A percentile compares a stretch with the other conserved stretches of the same genome.
Conservation (phyloP, 2,888 invertebrate species). For the Drosophila bunnanda region DNA sequence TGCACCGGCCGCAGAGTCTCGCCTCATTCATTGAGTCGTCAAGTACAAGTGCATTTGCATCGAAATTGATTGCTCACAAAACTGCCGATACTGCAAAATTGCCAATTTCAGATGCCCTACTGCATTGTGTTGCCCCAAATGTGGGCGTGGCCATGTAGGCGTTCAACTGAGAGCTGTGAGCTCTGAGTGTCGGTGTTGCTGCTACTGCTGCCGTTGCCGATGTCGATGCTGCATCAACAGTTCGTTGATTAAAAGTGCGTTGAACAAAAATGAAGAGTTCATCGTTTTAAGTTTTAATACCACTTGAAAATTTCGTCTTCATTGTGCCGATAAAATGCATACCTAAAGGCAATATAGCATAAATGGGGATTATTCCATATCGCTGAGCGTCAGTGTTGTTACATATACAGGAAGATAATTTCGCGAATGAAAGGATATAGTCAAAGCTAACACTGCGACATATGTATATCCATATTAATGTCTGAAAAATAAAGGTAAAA, state of each 20-base stretch:
- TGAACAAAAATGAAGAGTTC: conserved; percentile 64
- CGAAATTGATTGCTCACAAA: conserved; percentile 80
- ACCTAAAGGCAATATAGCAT: background rate
- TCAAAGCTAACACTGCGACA: background rate
- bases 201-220: background rate
- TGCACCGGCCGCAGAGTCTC: conserved; percentile 40
- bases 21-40: conserved; percentile 74
- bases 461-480: background rate
- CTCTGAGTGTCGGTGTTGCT: background rate
- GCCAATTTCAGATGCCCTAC: conserved; percentile 59
- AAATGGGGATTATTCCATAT: conserved; percentile 2
- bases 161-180: conserved; percentile 16
- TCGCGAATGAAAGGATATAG: background rate
- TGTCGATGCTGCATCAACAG: conserved; percentile 67
- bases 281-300: conserved; percentile 55
- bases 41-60: conserved; percentile 79
- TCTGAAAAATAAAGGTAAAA: background rate
- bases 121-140: conserved; percentile 19
- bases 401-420: background rate
- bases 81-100: conserved; percentile 75
- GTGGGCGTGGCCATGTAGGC: conserved; percentile 38
- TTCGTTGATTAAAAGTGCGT: conserved; percentile 77
- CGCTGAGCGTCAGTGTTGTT: background rate
- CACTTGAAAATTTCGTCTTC: conserved; percentile 26
- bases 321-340: conserved; percentile 5